Conservation (phyloP, 1,140 invertebrate genomes). For the Scaptomyza graminum region DNA sequence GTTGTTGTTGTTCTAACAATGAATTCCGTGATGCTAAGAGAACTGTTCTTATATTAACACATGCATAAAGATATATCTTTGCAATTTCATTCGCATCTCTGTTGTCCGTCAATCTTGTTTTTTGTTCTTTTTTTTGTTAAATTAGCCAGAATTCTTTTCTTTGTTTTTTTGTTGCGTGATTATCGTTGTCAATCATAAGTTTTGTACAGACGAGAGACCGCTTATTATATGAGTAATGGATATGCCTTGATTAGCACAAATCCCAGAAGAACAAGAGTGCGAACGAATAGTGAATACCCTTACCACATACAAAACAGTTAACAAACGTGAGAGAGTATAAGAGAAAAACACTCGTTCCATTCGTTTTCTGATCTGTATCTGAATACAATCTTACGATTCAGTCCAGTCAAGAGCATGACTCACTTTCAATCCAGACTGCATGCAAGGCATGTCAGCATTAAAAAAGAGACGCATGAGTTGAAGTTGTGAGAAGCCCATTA, state of each 20-base stretch:
- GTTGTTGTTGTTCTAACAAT: constrained; percentile 33
- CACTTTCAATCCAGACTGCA: constrained; percentile 18
- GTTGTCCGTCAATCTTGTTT: not conserved
- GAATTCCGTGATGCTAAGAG: not conserved
- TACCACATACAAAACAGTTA: no score
- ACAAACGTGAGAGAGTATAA: not conserved
- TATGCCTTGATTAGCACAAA: constrained; percentile 37
- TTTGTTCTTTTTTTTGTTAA: not conserved
- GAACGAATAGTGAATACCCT: constrained; percentile 6
- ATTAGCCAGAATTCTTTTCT: constrained; percentile 26
- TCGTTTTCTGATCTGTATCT: no score
- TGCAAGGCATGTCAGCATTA: not conserved
- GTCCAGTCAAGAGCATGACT: constrained; percentile 22
- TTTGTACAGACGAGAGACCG: constrained; percentile 4
- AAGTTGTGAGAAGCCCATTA: constrained; percentile 17
- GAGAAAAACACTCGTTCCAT: not conserved
- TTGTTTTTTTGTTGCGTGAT: constrained; percentile 16
- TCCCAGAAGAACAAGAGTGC: constrained; percentile 9
- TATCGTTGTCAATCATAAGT: constrained; percentile 45
- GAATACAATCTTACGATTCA: constrained; percentile 1
- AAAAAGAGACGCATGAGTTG: not conserved
- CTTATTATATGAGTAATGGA: constrained; percentile 52
- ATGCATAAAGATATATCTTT: no score
- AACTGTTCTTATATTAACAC: no score
- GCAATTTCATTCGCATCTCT: constrained; percentile 20